Base-by-base conservation (phyloP, 1,140 invertebrate genomes). In the Drosophila ercepeae region DNA sequence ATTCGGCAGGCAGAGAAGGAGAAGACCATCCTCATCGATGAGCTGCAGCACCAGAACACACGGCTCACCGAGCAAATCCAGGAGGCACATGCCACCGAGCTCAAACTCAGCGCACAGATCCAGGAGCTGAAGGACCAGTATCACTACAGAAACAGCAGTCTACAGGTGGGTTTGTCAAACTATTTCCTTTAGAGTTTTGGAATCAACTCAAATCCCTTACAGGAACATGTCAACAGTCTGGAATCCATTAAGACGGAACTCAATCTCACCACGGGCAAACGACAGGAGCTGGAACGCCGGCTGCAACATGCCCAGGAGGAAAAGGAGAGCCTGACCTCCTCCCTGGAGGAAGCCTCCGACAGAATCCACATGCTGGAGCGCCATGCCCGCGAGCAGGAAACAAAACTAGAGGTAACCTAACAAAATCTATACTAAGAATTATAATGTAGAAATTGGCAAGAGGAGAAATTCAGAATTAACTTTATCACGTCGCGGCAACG, bases 41-140 rank as follows among this genome's bases (percentile, higher is more conserved):
- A 98, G 86, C 93, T 99, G 39, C 97, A 96, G 14, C 95, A 97
- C 64, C 97, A 99, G 91, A 99, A 98, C 91, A 95, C 96, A 61
- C 93, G 97, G 48, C 93, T 99, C 4, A 97, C 97, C 3, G 93
- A 94, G 27, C 97, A 98, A 91, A 93, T 99, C 23, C 96, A 97
- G 91, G 95, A 97, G 91, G 96, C 96, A 2, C 94, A 94, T 21
- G 94, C 95, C 58, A 94, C 94, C 44, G 97, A 98, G 92, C 95
- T 96, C 46, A 95, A 96, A 78, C 92, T 98, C 44, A 93, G 95
- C 59, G 92, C 94, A 49, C 96, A 98, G 91, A 93, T 98, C 7
- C 95, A 97, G 74, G 93, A 94, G 42, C 92, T 98, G 0, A 94
- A 95, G 72, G 97, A 98, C 90, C 96, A 97, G 91, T 97, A 96